Base-by-base conservation (phyloP, 2,797 vertebrate species). In the Platyrinchus mystaceus region DNA sequence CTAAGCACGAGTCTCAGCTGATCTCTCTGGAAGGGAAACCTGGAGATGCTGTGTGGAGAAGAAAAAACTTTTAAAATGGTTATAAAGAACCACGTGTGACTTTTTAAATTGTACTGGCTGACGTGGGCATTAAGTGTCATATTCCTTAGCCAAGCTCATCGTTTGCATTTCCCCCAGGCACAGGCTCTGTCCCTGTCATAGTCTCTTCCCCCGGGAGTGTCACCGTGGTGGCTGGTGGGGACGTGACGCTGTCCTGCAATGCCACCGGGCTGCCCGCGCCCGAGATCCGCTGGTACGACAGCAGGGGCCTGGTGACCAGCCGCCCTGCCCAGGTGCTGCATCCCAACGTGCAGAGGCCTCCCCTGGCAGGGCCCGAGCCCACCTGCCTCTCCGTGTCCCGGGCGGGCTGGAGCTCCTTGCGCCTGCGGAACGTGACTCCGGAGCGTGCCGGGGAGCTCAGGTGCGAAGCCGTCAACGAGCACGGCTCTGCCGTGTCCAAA, bases 231-330 rank as follows among this genome's bases (percentile, higher is more conserved):
- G 88, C 89, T 3, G 98, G 98, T 14, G 95, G 95, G 76, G 94
- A 93, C 3, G 93, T 97, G 5, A 97, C 91, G 5, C 79, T 98
- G 69, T 97, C 97, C 74, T 98, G 98, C 87, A 98, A 95, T 3
- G 98, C 98, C 93, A 97, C 96, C 2, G 98, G 98, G 23, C 83
- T 97, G 5, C 97, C 98, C 6, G 6, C 85, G 27, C 98, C 98
- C 1, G 14, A 76, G 55, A 96, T 98, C 68, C 97, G 79, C 32
- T 98, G 98, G 98, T 97, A 98, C 36, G 86, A 97, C 87, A 85
- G 90, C 64, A 95, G 66, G 7, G 98, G 98, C 36, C 89, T 97
- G 23, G 76, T 98, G 53, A 60, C 89, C 93, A 95, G 95, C 82
- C 97, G 75, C 52, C 94, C 97, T 2, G 60, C 97, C 30, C 97